phyloP scores from a whole-genome alignment of 2,113 vertebrate species.

The Sigmodon hispidus region DNA sequence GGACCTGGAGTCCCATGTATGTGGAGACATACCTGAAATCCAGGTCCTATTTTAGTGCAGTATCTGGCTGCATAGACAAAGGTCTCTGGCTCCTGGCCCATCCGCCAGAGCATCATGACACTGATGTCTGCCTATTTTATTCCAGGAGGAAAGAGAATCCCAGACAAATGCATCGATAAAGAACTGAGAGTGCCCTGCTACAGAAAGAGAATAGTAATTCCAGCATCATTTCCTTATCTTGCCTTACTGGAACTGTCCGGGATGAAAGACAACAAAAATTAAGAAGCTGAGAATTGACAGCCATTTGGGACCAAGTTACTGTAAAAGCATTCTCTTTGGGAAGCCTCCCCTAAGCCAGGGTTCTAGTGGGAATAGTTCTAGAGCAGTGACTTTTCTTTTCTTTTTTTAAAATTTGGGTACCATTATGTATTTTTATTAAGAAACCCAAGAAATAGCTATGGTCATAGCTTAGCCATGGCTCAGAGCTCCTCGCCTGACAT shows the following conservation, averaged over 20 bases:
- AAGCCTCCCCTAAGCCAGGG: background rate
- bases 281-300: background rate
- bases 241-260: background rate
- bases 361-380: background rate
- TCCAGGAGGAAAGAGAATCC: background rate
- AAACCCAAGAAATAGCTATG: background rate
- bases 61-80: background rate
- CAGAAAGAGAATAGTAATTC: background rate
- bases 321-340: background rate
- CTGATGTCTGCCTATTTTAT: background rate
- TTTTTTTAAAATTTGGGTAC: background rate
- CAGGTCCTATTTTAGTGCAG: background rate
- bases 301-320: background rate
- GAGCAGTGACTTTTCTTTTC: background rate
- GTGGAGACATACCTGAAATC: background rate
- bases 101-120: background rate
- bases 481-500: background rate
- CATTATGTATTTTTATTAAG: conserved; percentile 16
- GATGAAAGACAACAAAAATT: background rate
- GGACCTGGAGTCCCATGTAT: background rate
- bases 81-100: background rate
- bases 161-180: background rate
- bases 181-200: background rate
- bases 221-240: background rate
- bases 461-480: background rate